Percentiles rank a stretch among this genome's conserved stretches.
These are phyloP conservation scores for Papilio helenus DNA, from an alignment of 1,140 invertebrate genomes.

Conservation along the genomic window DNA sequence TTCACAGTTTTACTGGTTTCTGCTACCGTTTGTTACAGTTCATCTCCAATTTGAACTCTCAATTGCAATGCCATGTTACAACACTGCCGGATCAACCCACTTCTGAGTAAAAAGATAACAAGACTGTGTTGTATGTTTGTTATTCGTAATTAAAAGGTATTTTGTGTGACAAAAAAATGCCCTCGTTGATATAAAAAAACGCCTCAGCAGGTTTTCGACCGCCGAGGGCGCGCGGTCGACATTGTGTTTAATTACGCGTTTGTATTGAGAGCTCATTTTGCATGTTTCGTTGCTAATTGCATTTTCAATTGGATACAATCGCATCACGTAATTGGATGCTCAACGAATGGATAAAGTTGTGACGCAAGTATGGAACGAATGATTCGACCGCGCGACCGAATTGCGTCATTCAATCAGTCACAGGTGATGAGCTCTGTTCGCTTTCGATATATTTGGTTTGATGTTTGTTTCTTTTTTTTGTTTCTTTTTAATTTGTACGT, in stretches of 20 bases:
- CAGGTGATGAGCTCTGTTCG: slow-evolving; percentile 33
- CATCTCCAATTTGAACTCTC: too few relatives aligned
- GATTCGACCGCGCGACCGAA: slow-evolving; percentile 2
- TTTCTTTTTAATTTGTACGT: too few relatives aligned
- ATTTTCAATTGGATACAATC: slow-evolving; percentile 34
- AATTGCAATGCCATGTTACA: too few relatives aligned
- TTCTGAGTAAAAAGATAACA: not conserved
- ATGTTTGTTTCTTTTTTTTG: slow-evolving; percentile 21
- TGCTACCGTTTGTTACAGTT: too few relatives aligned
- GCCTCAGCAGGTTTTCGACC: not conserved
- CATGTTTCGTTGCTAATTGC: slow-evolving; percentile 34
- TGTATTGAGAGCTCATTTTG: slow-evolving; percentile 32
- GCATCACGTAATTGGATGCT: slow-evolving; percentile 34
- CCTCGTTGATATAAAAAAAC: not conserved
- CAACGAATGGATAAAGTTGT: slow-evolving; percentile 28
- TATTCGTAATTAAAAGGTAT: not conserved
- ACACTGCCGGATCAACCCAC: too few relatives aligned
- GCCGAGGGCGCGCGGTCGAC: slow-evolving; percentile 5
- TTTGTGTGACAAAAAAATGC: not conserved
- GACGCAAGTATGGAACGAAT: slow-evolving; percentile 12
- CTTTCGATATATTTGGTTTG: slow-evolving; percentile 30
- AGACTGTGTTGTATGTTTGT: not conserved
- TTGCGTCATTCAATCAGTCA: slow-evolving; percentile 33
- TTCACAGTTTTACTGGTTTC: too few relatives aligned
- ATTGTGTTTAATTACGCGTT: slow-evolving; percentile 30